Base-by-base conservation (phyloP, 2,113 vertebrate species). In the Sporophila hypoxantha region DNA sequence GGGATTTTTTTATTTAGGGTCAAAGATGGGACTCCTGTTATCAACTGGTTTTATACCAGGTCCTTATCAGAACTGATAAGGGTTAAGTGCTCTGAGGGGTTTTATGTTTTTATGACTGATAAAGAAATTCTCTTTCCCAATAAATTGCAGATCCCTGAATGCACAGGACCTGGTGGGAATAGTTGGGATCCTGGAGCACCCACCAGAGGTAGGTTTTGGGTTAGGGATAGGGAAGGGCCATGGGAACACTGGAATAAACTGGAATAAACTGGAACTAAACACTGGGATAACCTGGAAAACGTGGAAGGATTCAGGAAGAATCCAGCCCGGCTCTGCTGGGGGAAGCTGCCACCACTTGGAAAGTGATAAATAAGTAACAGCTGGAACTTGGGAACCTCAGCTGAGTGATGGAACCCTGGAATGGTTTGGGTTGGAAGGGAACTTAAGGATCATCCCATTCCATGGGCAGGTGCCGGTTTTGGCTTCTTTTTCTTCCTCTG, bases 331-430 rank as follows among this genome's bases (percentile, higher is more conserved):
- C 4, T 20, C 16, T 81, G 50, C 12, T 21, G 27, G 22, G 52
- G 14, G 29, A 27, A 78, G 52, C 27, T 47, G 62, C 27, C 26
- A 0, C 37, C 30, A 0, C 47, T 6, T 6, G 49, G 39, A 5
- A 36, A 16, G 26, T 0, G 26, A 65, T 8, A 12, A 65, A 65
- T 0, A 12, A 65, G 55, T 0, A 18, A 13, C 61, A 46, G 61
- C 57, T 10, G 2, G 12, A 46, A 46, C 5, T 32, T 17, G 61
- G 50, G 61, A 66, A 37, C 55, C 50, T 20, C 61, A 20, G 49
- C 49, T 5, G 2, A 19, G 3, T 0, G 12, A 32, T 16, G 76
- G 50, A 46, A 37, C 30, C 19, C 16, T 16, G 61, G 61, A 8
- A 55, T 30, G 25, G 9, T 9, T 30, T 44, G 32, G 27, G 27